Evolutionary conservation across 2,113 vertebrate genomes (phyloP), one percentile per base, ranked within the genome.

Genomic region (Phaethon lepturus): DNA sequence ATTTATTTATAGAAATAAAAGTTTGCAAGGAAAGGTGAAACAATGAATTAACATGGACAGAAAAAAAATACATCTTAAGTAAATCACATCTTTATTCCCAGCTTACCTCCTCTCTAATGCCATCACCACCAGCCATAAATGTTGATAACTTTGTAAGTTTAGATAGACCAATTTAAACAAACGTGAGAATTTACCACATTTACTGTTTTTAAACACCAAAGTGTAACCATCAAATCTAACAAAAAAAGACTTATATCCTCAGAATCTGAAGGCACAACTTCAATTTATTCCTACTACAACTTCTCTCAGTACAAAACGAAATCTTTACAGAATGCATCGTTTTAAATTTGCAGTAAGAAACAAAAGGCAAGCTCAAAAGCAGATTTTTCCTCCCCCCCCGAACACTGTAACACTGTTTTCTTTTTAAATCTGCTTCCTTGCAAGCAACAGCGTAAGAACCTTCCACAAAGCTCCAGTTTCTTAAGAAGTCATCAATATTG

Each of bases 91-190:
- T 78, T 85, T 49, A 28, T 68, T 94, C 45, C 60, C n/a, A 95
- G 86, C 47, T 89, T 59, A 76, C 33, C 44, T 88, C 85, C 63
- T 55, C 88, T 86, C 31, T 90, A 95, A 63, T 69, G 64, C 50
- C 63, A 82, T 64, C 20, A 28, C 62, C 44, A 91, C 60, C 33
- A 97, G 88, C n/a, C 83, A 79, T 44, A 95, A 71, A 64, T 35
- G 67, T 8, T 84, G 77, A 29, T 24, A 78, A 93, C 9, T 29
- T 89, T 62, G 75, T 96, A 91, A 91, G 97, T 97, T 93, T 91
- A 97, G 63, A 79, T 20, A 33, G 76, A 44, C 15, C 24, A 81
- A 67, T 74, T 96, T 88, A 91, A 97, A 86, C 71, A 93, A 86
- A n/a, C 42, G 17, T 19, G 17, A 64, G 68, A 86, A 92, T 90